Evolutionary conservation across 2,888 invertebrate genomes (phyloP).

Genomic region (Ophioninae sp.): DNA sequence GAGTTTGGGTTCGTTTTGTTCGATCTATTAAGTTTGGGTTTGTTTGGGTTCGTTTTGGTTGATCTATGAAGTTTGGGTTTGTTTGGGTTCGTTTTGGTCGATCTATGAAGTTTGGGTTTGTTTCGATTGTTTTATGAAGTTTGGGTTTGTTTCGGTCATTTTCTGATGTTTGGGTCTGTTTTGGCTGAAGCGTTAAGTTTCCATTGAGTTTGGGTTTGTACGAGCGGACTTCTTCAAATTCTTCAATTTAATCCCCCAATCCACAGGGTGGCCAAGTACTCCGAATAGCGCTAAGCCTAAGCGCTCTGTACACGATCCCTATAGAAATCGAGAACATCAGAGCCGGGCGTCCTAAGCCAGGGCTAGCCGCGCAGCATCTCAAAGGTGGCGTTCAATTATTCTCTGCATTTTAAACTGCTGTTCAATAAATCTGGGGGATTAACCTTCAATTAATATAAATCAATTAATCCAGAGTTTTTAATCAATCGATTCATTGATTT

Average conservation of each 20-base stretch:
- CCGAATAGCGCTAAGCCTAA: constrained; percentile 89
- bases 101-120: too few species aligned
- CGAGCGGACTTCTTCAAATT: too few species aligned
- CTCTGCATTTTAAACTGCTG: neutral
- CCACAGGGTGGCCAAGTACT: constrained; percentile 94
- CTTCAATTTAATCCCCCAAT: neutral
- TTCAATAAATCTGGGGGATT: neutral
- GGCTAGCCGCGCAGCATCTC: constrained; percentile 91
- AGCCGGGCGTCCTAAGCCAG: constrained; percentile 90
- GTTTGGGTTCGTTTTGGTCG: too few species aligned
- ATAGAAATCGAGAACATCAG: constrained; percentile 90
- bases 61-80: too few species aligned
- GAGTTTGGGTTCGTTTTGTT: too few species aligned
- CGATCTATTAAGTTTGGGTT: too few species aligned
- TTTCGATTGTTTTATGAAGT: too few species aligned
- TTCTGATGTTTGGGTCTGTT: too few species aligned
- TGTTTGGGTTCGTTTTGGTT: too few species aligned
- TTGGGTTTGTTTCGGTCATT: too few species aligned
- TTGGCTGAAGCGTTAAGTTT: too few species aligned
- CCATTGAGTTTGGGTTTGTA: too few species aligned
- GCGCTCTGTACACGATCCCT: constrained; percentile 88
- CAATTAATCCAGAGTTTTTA: neutral
- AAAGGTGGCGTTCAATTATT: constrained; percentile 83
- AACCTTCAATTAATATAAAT: neutral
- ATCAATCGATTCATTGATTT: neutral